Evolutionary conservation across 2,113 vertebrate species (phyloP), one percentile per base, ranked within the genome.

Genomic region (Muscicapa adusta): DNA sequence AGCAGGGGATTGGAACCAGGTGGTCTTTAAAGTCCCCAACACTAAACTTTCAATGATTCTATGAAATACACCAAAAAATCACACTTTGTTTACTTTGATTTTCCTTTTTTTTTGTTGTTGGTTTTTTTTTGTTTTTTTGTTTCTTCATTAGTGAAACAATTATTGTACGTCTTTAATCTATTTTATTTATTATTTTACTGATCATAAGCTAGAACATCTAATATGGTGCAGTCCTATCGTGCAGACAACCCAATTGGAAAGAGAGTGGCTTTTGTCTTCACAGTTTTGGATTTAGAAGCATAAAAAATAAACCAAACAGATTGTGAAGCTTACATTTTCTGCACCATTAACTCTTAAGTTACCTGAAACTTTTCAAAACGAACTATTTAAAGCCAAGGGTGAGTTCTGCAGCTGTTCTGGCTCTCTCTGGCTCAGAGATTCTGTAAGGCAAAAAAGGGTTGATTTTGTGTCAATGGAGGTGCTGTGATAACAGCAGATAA

Each of bases 11-110:
- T 10, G 2, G 14, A 56, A 56, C 7, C 16, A 42, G 8, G 4
- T 54, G 25, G 48, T 15, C 8, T 62, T 48, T 42, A 28, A 61
- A 34, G 22, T 56, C 17, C 18, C 5, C 54, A 54, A 34, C 14
- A 26, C 11, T 54, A 68, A 75, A 13, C 6, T 48, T 68, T 26
- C 10, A 31, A 40, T 48, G 8, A 34, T 42, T 75, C 43, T n/a
- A 14, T 0, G 0, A 66, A 81, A 75, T 28, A 66, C 4, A 38
- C 16, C 24, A 29, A 70, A 1, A 79, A 73, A 54, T 25, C 10
- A 38, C 13, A 25, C 2, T 28, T 54, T 4, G 3, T 65, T 75
- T 57, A 23, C 7, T 48, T 68, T 33, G 29, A 53, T 28, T 43
- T 43, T n/a, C n/a, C n/a, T n/a, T 45, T 45, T 22, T 63, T 8